Evolutionary conservation across 2,888 invertebrate species (phyloP).

Genomic region (Dorcus hopei): DNA sequence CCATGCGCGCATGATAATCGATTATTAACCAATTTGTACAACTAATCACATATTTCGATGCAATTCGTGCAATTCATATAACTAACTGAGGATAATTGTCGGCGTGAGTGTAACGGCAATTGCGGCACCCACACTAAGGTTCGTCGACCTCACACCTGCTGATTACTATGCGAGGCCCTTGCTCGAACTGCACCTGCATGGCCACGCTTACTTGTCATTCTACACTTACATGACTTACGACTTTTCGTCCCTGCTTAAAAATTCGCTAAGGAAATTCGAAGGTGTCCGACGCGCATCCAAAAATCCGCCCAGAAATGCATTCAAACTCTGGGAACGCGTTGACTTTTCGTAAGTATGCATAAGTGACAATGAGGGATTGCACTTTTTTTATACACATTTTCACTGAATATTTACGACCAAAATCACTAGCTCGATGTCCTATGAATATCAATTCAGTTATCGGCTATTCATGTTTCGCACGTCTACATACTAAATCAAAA

Average conservation of each 20-base stretch:
- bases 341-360: too few relatives aligned
- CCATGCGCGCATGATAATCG: neutral
- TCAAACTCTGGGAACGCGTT: too few relatives aligned
- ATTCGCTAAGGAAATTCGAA: neutral
- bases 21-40: conserved; percentile 4
- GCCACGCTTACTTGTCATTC: conserved; percentile 26
- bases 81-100: conserved; percentile 18
- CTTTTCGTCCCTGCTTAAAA: conserved; percentile 19
- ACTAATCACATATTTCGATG: conserved; percentile 13
- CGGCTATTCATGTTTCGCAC: too few relatives aligned
- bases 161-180: conserved; percentile 31
- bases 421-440: too few relatives aligned
- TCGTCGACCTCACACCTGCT: conserved; percentile 36
- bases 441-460: too few relatives aligned
- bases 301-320: too few relatives aligned
- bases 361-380: too few relatives aligned
- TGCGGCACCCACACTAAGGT: conserved; percentile 21
- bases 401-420: too few relatives aligned
- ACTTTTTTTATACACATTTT: too few relatives aligned
- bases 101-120: conserved; percentile 12
- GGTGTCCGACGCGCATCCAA: too few relatives aligned
- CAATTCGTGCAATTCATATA: conserved; percentile 7
- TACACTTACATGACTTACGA: conserved; percentile 21
- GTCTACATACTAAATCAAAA: too few relatives aligned
- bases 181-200: conserved; percentile 29